Evolutionary conservation across 1,140 invertebrate species (phyloP).

Genomic region (Halesus radiatus): DNA sequence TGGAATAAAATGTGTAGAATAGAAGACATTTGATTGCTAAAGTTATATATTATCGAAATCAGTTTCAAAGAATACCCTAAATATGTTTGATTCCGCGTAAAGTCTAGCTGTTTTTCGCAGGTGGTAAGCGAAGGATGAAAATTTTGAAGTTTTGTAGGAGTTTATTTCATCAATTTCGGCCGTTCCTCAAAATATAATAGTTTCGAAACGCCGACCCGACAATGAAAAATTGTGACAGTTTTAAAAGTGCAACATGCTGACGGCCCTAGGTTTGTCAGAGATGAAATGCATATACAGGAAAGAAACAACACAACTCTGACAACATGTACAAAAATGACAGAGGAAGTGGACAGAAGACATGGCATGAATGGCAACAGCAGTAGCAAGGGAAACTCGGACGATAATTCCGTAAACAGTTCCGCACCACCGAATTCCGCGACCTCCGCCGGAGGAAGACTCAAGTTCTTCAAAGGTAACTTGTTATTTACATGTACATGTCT

Average conservation of each 20-base stretch:
- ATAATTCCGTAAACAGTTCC: constrained; percentile 28
- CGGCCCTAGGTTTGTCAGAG: constrained; percentile 59
- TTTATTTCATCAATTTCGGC: constrained; percentile 27
- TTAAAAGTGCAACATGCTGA: constrained; percentile 37
- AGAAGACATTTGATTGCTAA: constrained; percentile 37
- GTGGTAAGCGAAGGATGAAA: constrained; percentile 46
- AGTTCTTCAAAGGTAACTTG: constrained; percentile 74
- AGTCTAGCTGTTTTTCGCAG: constrained; percentile 46
- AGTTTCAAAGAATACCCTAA: constrained; percentile 19
- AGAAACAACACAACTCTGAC: constrained; percentile 71
- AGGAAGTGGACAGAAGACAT: constrained; percentile 75
- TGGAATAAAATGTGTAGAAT: constrained; percentile 43
- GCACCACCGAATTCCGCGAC: constrained; percentile 28
- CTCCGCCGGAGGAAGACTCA: constrained; percentile 70
- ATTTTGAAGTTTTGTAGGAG: constrained; percentile 42
- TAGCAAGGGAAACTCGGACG: constrained; percentile 59
- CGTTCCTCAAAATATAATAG: constrained; percentile 5
- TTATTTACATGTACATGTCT: constrained; percentile 31
- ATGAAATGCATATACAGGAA: constrained; percentile 72
- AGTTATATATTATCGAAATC: constrained; percentile 34
- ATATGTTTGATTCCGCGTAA: constrained; percentile 46
- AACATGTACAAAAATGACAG: constrained; percentile 78
- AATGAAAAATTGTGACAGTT: constrained; percentile 39
- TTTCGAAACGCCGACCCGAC: not conserved
- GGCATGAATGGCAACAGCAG: constrained; percentile 75